A percentile compares a stretch with the other conserved stretches of the same genome.
Evolutionary conservation across 2,888 invertebrate genomes (phyloP).

Genomic region (Notodonta dromedarius): DNA sequence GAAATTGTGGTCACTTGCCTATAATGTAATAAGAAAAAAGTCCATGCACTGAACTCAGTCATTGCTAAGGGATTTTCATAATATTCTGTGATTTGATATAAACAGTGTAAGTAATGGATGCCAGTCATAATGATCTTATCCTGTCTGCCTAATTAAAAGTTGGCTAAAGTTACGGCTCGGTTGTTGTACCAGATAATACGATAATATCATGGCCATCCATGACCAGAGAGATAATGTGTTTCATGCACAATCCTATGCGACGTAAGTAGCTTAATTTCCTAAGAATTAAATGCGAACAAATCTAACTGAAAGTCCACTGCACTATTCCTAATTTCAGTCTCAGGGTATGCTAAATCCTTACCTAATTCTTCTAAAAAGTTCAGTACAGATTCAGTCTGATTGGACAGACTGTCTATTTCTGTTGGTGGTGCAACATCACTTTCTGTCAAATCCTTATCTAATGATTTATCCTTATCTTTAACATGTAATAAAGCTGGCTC

Average conservation of each 20-base stretch:
- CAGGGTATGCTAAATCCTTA: slow-evolving; percentile 70
- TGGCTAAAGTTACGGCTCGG: too few species aligned
- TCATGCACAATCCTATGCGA: background rate
- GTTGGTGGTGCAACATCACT: slow-evolving; percentile 23
- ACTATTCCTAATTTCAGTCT: slow-evolving; percentile 73
- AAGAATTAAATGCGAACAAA: slow-evolving; percentile 73
- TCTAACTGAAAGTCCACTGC: slow-evolving; percentile 74
- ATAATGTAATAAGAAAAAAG: too few species aligned
- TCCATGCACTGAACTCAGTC: too few species aligned
- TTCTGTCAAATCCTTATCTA: slow-evolving; percentile 19
- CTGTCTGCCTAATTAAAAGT: too few species aligned
- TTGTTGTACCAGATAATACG: too few species aligned
- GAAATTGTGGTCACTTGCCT: too few species aligned
- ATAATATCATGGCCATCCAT: too few species aligned
- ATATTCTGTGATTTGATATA: too few species aligned
- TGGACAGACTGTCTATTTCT: slow-evolving; percentile 33
- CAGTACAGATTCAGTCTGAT: slow-evolving; percentile 69
- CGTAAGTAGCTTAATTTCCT: background rate
- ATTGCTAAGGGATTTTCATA: too few species aligned
- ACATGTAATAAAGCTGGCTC: slow-evolving; percentile 64
- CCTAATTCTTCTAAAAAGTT: slow-evolving; percentile 73
- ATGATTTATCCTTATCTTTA: slow-evolving; percentile 42
- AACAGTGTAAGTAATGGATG: too few species aligned
- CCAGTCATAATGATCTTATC: too few species aligned
- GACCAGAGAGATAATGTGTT: background rate